Percentiles rank a stretch among this genome's conserved stretches.
phyloP scores from a whole-genome alignment of 1,140 invertebrate genomes.

The Drosophila watanabei region DNA sequence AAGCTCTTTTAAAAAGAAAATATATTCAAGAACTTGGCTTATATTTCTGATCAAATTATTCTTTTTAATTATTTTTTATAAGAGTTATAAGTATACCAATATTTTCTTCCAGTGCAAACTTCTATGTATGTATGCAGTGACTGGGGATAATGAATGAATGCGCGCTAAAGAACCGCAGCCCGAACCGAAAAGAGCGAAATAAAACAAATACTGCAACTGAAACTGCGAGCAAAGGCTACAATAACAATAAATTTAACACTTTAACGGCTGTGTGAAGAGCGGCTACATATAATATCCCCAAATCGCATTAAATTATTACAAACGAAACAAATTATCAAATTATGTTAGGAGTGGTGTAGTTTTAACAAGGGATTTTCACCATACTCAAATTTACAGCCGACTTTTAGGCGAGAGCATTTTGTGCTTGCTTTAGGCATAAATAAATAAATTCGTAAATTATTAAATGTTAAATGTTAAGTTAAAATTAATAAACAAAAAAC shows the following conservation, averaged over 20 bases:
- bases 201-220: conserved; percentile 77
- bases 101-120: background rate
- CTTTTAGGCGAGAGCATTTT: no score
- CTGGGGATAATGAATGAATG: conserved; percentile 77
- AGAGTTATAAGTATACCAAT: background rate
- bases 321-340: conserved; percentile 28
- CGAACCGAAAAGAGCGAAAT: conserved; percentile 62
- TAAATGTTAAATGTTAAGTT: no score
- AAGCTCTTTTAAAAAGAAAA: background rate
- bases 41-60: background rate
- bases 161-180: conserved; percentile 77
- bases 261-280: conserved; percentile 69
- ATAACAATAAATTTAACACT: conserved; percentile 82
- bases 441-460: background rate
- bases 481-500: no score
- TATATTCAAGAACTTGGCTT: background rate
- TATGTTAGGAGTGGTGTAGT: background rate
- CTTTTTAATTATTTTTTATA: background rate
- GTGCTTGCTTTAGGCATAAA: no score
- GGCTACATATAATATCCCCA: conserved; percentile 15
- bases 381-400: background rate
- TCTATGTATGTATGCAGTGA: conserved; percentile 22
- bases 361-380: conserved; percentile 6
- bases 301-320: conserved; percentile 48
- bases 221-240: conserved; percentile 42